Evolutionary conservation across 2,888 invertebrate species (phyloP).

Genomic region (Plagodis pulveraria): DNA sequence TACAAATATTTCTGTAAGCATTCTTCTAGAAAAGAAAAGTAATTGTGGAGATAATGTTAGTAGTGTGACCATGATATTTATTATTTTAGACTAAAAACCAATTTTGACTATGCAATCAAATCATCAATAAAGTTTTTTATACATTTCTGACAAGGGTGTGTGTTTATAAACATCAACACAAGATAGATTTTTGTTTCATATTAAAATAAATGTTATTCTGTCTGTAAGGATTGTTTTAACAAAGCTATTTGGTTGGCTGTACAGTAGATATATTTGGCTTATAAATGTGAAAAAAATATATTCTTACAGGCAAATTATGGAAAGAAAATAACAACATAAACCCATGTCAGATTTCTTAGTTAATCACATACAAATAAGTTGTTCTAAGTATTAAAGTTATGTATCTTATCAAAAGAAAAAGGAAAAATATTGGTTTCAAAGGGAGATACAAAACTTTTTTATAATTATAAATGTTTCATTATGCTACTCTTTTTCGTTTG

Average conservation of each 20-base stretch:
- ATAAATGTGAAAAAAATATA: conserved; percentile 53
- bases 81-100: conserved; percentile 1
- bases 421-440: conserved; percentile 15
- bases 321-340: conserved; percentile 46
- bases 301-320: conserved; percentile 45
- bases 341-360: conserved; percentile 57
- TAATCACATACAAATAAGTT: conserved; percentile 79
- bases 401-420: conserved; percentile 43
- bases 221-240: conserved; percentile 53
- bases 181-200: conserved; percentile 37
- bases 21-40: no score
- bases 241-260: conserved; percentile 74
- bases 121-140: conserved; percentile 49
- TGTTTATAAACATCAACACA: conserved; percentile 36
- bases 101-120: conserved; percentile 47
- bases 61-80: conserved; percentile 27
- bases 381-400: conserved; percentile 62
- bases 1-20: no score
- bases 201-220: conserved; percentile 11
- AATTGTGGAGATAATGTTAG: not conserved
- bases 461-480: conserved; percentile 32
- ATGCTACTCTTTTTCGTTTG: conserved; percentile 49
- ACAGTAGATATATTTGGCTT: conserved; percentile 78
- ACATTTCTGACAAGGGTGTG: conserved; percentile 52
- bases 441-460: conserved; percentile 41